Base-by-base conservation (phyloP, 2,888 invertebrate genomes). In the Trichogramma evanescens region DNA sequence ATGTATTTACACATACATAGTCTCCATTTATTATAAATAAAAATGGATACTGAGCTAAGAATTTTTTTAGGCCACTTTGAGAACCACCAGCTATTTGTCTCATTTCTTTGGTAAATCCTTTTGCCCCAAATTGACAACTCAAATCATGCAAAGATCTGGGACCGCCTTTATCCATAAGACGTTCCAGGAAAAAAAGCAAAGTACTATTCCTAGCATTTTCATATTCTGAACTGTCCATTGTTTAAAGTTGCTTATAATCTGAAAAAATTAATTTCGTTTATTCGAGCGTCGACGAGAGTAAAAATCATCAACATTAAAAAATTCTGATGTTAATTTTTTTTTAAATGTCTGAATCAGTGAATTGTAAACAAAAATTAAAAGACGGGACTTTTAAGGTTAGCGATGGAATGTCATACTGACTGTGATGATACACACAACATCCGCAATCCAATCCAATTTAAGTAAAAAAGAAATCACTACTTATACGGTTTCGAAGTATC, bases 21-120 rank as follows among this genome's bases (percentile, higher is more conserved):
- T 96, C 95, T 68, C 93, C 97, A 77, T 95, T 92, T 72, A 99
- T 90, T 70, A 88, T 85, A 83, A 99, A 99, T 74, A 99, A 85
- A 65, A 95, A 90, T 70, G 99, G 98, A 84, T 96, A 97, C 79
- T 96, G 95, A 59, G 89, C 85, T 74, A 99, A 85, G 81, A 99
- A 99, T 80, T 97, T 97, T 80, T 94, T 95, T 63, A 99, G 84
- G 60, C 98, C 94, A 71, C 93, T 93, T 80, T 97, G 96, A 69
- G 95, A 95, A 70, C 95, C 95, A 68, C 97, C 92, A 72, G 91
- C 92, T 70, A 93, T 92, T 80, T 94, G 94, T 71, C 95, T 84
- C 97, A 98, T 98, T 82, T 98, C 98, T 82, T 95, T 93, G 39
- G 98, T 96, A 81, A 99, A 99, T 69, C 95, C 97, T 80, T 96